Base-by-base conservation (phyloP, 2,888 invertebrate species). In the Oscheius sp. region DNA sequence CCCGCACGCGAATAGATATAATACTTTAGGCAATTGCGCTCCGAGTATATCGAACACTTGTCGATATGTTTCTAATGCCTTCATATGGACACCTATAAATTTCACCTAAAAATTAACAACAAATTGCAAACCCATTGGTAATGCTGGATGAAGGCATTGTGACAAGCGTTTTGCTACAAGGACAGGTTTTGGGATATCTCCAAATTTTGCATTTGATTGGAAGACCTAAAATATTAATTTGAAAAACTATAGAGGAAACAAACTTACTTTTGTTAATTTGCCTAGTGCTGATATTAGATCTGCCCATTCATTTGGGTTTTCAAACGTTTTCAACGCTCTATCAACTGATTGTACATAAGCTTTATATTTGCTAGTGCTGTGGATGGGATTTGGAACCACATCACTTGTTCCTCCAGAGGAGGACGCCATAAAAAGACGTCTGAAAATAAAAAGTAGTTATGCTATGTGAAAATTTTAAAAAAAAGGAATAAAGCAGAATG, bases 281-380 rank as follows among this genome's bases (percentile, higher is more conserved):
- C 92, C 93, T 34, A 95, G 88, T 4, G 94, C 93, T 65, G 93
- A 92, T 84, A 95, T 95, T 63, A 95, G 89, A 89, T 95, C 95
- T 67, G 94, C 93, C 95, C 95, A 95, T 90, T 95, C 94, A 82
- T 92, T 92, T n/a, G 94, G 93, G 86, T 92, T 92, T 86, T 95
- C 95, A 88, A 95, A 95, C 87, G 91, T 92, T 86, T 92, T 93
- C 73, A 95, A 89, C 17, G 93, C 93, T 88, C 93, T 93, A 87
- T 95, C 94, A 65, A 95, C 91, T 74, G 92, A 91, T 50, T 91
- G 91, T 77, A 92, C 92, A 87, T 92, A 91, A 17, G 79, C 73
- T 45, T 77, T 76, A 61, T 79, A 80, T 61, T 80, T 80, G 27
- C 68, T 50, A n/a, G 25, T 68, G 42, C 50, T 68, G 12, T 34